Evolutionary conservation across 2,113 vertebrate genomes (phyloP).

Genomic region (Phrynosoma blainvillii): DNA sequence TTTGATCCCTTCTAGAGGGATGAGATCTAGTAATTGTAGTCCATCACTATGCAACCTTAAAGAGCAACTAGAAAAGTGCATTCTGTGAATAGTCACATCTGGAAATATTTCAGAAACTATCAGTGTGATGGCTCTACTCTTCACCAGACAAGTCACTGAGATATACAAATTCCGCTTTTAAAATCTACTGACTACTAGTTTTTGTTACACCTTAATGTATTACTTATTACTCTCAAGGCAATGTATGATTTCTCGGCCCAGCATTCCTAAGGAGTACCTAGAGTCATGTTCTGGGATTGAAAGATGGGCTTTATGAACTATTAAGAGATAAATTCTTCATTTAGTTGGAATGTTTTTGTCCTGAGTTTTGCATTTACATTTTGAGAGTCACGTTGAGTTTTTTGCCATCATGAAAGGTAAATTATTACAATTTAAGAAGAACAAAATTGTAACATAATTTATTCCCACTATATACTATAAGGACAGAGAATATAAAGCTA

Average conservation of each 20-base stretch:
- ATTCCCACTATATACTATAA: neutral
- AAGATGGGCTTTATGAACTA: neutral
- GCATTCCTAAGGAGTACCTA: neutral
- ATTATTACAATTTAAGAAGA: neutral
- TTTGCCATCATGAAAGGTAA: neutral
- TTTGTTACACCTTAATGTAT: neutral
- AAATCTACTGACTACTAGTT: neutral
- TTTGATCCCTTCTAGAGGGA: neutral
- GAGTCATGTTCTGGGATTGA: neutral
- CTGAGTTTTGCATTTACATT: neutral
- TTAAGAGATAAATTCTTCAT: neutral
- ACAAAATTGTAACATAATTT: neutral
- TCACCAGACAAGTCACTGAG: neutral
- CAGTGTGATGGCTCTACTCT: neutral
- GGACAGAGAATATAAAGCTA: neutral
- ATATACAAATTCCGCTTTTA: neutral
- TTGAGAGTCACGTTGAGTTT: neutral
- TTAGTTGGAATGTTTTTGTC: neutral
- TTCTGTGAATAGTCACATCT: neutral
- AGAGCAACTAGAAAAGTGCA: neutral
- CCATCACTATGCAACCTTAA: neutral
- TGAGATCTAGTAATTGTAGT: neutral
- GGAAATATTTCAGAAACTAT: neutral
- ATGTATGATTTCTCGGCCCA: neutral
- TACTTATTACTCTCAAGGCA: neutral